These are phyloP conservation scores for Pungitius pungitius DNA, from an alignment of 2,113 vertebrate species.

Conservation along the genomic window DNA sequence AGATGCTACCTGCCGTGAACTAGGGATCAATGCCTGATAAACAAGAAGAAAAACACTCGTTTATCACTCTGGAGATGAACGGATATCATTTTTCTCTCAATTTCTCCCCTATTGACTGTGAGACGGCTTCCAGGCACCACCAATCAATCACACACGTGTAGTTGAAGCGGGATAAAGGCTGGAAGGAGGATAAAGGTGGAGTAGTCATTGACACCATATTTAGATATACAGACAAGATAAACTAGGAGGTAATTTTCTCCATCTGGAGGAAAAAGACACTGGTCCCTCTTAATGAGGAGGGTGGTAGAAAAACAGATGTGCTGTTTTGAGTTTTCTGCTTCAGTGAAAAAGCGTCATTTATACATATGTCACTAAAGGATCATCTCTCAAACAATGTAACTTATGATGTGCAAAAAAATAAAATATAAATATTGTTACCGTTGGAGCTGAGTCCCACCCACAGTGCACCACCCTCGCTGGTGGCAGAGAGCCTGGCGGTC, in stretches of 20 bases:
- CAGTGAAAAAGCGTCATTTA: not conserved
- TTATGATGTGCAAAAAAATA: not conserved
- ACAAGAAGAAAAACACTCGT: constrained; percentile 80
- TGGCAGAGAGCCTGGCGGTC: constrained; percentile 75
- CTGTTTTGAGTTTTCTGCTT: not conserved
- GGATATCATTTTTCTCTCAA: constrained; percentile 79
- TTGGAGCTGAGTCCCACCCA: constrained; percentile 85
- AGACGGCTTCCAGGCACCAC: constrained; percentile 61
- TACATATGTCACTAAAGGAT: not conserved
- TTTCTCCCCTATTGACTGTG: constrained; percentile 75
- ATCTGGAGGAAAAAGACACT: not conserved
- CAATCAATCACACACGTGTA: constrained; percentile 76
- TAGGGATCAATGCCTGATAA: constrained; percentile 78
- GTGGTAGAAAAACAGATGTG: not conserved
- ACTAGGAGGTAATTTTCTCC: constrained; percentile 35
- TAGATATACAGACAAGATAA: constrained; percentile 53
- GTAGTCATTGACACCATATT: constrained; percentile 64
- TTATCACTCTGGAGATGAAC: constrained; percentile 78
- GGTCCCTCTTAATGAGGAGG: not conserved
- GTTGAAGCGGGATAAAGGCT: constrained; percentile 66
- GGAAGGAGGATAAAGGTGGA: constrained; percentile 54
- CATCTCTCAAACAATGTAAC: not conserved
- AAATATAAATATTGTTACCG: constrained; percentile 77
- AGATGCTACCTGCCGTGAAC: constrained; percentile 77
- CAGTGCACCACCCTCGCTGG: constrained; percentile 69